Base-by-base conservation (phyloP, 2,888 invertebrate species). In the Amblyjoppa proteus region DNA sequence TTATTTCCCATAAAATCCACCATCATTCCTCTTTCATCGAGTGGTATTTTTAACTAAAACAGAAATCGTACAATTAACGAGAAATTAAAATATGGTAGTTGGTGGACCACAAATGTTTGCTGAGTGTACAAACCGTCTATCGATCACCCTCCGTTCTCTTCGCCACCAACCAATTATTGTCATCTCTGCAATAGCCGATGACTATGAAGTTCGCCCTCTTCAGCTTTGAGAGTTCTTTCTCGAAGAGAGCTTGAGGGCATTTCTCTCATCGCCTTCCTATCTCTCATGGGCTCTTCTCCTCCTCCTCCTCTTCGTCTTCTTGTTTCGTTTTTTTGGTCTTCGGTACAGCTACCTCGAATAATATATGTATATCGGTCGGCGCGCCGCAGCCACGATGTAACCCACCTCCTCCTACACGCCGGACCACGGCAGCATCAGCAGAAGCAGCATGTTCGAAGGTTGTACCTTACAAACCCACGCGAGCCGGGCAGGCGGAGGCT, bases 401-500 rank as follows among this genome's bases (percentile, higher is more conserved):
- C 76, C 79, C 16, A 73, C 82, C 83, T 83, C 82, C 85, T 76
- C 85, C 85, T 85, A 85, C 85, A 85, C 73, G 66, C 70, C 68
- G 66, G 68, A 58, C 56, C 73, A 53, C 38, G 28, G 75, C 68
- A 78, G 78, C 61, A 20, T 69, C 61, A n/a, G 83, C 85, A 83
- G 83, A 79, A 85, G 83, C 83, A 80, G 82, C 85, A 79, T 85
- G 85, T 85, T 73, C 83, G 64, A 76, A 80, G 75, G 79, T 80
- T 87, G 87, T 87, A 70, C 74, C 83, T 82, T 74, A 58, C 80
- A 83, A 80, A 82, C 82, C 84, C 87, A 83, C 85, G 85, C 87
- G 73, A 56, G 83, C 69, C 53, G 53, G 56, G 28, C 75, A 64
- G 56, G 66, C 70, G 49, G 56, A 61, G 70, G 85, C 81, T 84